Evolutionary conservation across 2,797 vertebrate genomes (phyloP).

Genomic region (Gambusia yucatana): DNA sequence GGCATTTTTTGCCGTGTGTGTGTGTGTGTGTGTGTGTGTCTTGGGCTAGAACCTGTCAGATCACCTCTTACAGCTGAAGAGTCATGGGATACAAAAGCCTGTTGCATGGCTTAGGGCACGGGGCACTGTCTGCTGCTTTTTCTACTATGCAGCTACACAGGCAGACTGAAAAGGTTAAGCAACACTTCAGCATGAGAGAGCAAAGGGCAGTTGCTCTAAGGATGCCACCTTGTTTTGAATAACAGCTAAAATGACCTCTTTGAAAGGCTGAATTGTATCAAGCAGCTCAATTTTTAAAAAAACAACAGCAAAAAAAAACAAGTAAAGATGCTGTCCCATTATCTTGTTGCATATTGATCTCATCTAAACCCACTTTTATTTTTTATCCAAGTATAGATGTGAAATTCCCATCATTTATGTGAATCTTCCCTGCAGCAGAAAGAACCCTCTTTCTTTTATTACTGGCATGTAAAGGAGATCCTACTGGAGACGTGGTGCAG

Average conservation of each 20-base stretch:
- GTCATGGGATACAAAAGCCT: conserved; percentile 57
- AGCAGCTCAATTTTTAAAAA: background rate
- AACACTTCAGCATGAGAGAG: conserved; percentile 29
- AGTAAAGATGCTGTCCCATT: background rate
- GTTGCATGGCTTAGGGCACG: conserved; percentile 41
- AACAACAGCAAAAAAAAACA: background rate
- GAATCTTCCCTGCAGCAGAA: background rate
- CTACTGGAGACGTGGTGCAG: background rate
- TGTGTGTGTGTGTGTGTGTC: conserved; percentile 31
- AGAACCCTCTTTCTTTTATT: background rate
- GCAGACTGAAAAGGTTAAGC: conserved; percentile 46
- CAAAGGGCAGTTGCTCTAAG: conserved; percentile 24
- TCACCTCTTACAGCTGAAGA: conserved; percentile 52
- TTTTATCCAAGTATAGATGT: background rate
- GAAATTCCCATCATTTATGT: background rate
- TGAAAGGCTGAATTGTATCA: conserved; percentile 3
- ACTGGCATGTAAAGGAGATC: background rate
- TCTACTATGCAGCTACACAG: conserved; percentile 27
- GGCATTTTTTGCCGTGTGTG: conserved; percentile 5
- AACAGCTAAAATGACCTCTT: conserved; percentile 5
- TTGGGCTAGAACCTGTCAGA: conserved; percentile 49
- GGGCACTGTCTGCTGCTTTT: conserved; percentile 40
- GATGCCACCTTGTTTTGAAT: conserved; percentile 31
- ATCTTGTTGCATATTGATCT: background rate
- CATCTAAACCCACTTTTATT: background rate